Evolutionary conservation across 2,888 invertebrate genomes (phyloP), one percentile per base, ranked within the genome.

Genomic region (Patella depressa): DNA sequence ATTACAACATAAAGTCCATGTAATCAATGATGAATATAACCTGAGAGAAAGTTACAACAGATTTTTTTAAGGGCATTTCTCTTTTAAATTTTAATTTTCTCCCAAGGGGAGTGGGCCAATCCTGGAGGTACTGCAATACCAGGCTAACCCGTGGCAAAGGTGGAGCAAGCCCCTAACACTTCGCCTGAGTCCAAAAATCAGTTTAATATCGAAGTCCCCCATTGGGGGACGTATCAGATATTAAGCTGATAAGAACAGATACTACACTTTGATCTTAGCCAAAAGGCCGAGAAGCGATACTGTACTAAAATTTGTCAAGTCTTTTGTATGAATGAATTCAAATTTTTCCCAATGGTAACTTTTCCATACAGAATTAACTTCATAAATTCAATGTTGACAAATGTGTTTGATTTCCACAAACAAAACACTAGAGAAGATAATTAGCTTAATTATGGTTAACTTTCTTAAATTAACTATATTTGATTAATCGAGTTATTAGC

Each of bases 201-300:
- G 85, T 84, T 88, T 88, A 89, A 89, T 88, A 87, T 87, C 88
- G 84, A 82, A 80, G 86, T 83, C 78, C 81, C 84, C 92, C 92
- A 92, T 91, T 93, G 92, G 92, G 91, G 91, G 89, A 91, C 92
- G 92, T 94, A 94, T 94, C 93, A 94, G 94, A 94, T 94, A 94
- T 94, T 94, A 94, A 94, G 94, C 94, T 94, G 93, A 94, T 94
- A 94, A 82, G 94, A 94, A 94, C 93, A 94, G 94, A 94, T 94
- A 93, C 94, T 82, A 81, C 81, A 83, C 81, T 84, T 83, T 84
- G 81, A 83, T 82, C 79, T 79, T 82, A 80, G 80, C 80, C 75
- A 83, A 81, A 81, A 82, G 82, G 82, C 80, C 79, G 80, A 80
- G 80, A 80, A 82, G 80, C 82, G 80, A 80, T 82, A 82, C 79